A percentile compares a stretch with the other conserved stretches of the same genome.
These are phyloP conservation scores for Cephus nigrinus DNA, from an alignment of 2,888 invertebrate genomes.

Conservation along the genomic window DNA sequence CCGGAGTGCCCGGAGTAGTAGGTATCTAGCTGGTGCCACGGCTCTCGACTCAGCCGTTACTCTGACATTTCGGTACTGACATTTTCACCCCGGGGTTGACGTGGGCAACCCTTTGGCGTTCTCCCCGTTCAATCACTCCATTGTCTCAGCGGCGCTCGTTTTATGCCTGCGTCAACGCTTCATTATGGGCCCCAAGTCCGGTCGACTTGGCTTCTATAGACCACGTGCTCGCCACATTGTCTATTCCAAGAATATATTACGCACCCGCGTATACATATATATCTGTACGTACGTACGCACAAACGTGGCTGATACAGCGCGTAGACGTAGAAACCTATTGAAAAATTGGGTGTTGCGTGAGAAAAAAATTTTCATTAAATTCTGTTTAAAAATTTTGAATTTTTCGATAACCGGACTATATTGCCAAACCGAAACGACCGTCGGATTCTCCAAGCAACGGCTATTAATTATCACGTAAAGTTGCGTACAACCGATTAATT, in stretches of 20 bases:
- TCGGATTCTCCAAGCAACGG: neutral
- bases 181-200: constrained; percentile 58
- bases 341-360: neutral
- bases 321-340: neutral
- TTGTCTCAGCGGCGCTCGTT: constrained; percentile 60
- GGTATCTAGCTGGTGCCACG: neutral
- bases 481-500: constrained; percentile 43
- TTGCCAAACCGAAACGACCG: neutral
- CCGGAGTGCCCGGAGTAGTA: neutral
- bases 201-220: constrained; percentile 56
- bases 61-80: constrained; percentile 59
- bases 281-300: neutral
- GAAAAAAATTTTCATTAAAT: too few relatives aligned
- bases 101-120: constrained; percentile 61
- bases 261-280: constrained; percentile 52
- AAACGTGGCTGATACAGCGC: neutral
- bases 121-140: constrained; percentile 61
- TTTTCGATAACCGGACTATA: neutral
- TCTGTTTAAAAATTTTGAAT: too few relatives aligned
- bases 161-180: constrained; percentile 64
- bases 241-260: constrained; percentile 63
- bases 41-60: neutral
- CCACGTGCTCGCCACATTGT: constrained; percentile 61
- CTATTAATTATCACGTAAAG: constrained; percentile 41
- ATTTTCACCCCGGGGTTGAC: constrained; percentile 64